Evolutionary conservation across 2,797 vertebrate genomes (phyloP).

Genomic region (Perodicticus potto): DNA sequence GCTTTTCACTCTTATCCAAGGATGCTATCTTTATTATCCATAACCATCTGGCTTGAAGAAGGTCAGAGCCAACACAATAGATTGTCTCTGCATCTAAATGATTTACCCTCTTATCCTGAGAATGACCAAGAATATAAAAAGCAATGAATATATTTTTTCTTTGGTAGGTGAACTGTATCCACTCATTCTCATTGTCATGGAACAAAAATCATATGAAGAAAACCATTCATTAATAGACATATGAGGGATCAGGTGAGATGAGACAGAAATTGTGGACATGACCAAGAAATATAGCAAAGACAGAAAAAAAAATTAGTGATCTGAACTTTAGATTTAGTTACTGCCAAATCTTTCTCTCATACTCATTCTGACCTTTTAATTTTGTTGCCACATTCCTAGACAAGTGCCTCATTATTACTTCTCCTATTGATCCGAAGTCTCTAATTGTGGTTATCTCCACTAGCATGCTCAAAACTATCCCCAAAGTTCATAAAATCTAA

Average conservation of each 20-base stretch:
- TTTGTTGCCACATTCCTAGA: neutral
- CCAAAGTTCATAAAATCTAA: neutral
- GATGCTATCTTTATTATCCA: neutral
- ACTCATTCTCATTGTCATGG: neutral
- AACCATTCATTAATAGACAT: slow-evolving; percentile 9
- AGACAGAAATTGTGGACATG: neutral
- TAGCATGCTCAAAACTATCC: neutral
- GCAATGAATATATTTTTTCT: neutral
- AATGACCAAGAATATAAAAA: neutral
- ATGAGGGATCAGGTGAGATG: neutral
- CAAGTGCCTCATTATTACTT: neutral
- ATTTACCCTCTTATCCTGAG: neutral
- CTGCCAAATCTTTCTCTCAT: neutral
- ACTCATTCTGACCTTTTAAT: neutral
- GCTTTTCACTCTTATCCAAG: neutral
- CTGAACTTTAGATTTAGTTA: neutral
- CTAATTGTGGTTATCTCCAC: neutral
- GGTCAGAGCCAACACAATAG: neutral
- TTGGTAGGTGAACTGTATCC: neutral
- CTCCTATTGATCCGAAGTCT: neutral
- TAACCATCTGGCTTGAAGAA: neutral
- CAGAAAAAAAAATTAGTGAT: neutral
- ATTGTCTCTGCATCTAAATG: neutral
- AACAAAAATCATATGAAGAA: slow-evolving; percentile 24
- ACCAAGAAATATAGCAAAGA: neutral